A percentile compares a stretch with the other conserved stretches of the same genome.
Conservation (phyloP, 2,113 vertebrate species). For the Nibea coibor region DNA sequence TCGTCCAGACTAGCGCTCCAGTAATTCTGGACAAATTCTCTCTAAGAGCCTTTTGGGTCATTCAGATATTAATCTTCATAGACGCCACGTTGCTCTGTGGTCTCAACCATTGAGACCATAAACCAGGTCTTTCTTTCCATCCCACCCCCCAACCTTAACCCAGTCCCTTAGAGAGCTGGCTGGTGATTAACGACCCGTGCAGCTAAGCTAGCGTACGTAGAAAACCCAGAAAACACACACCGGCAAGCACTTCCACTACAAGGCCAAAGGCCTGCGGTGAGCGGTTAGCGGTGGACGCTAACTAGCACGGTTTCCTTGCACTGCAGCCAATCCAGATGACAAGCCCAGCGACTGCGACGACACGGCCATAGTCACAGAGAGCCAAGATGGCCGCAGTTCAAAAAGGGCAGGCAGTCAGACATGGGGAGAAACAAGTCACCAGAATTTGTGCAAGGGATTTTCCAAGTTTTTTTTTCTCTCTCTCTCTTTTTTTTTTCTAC, state of each 20-base stretch:
- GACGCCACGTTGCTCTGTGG: constrained; percentile 37
- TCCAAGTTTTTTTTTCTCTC: constrained; percentile 41
- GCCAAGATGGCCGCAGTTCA: constrained; percentile 60
- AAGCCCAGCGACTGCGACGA: constrained; percentile 39
- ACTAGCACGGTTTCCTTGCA: constrained; percentile 38
- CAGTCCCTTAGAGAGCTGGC: constrained; percentile 15
- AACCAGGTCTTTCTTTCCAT: constrained; percentile 29
- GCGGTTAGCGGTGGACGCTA: constrained; percentile 31
- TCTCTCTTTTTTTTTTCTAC: constrained; percentile 4
- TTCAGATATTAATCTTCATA: constrained; percentile 31
- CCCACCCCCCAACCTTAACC: constrained; percentile 9
- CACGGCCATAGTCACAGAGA: background rate
- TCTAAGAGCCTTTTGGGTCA: background rate
- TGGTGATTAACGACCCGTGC: constrained; percentile 44
- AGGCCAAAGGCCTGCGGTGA: constrained; percentile 51
- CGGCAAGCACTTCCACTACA: constrained; percentile 16
- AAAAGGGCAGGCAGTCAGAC: constrained; percentile 26
- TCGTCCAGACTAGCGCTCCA: background rate
- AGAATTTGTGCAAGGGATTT: constrained; percentile 64
- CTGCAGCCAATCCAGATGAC: constrained; percentile 42
- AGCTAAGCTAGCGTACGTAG: constrained; percentile 37
- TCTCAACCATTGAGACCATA: constrained; percentile 38
- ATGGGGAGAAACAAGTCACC: constrained; percentile 37
- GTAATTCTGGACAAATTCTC: background rate
- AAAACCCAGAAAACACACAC: constrained; percentile 46